Conservation (phyloP, 2,113 vertebrate species). For the Aythya baeri region DNA sequence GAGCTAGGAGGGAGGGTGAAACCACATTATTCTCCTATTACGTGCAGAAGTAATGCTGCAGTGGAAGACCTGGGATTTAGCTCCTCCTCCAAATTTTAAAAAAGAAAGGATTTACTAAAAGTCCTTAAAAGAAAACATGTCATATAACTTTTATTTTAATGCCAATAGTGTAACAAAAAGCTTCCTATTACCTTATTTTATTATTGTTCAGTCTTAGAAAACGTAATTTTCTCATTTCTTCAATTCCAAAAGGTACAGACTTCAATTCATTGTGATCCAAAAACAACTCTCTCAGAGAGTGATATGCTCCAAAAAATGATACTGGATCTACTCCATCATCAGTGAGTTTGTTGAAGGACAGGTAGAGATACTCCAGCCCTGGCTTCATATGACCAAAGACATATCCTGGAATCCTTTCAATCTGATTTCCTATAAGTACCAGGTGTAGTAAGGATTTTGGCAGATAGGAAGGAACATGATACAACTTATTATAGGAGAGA, state of each 20-base stretch:
- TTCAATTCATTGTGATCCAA: constrained; percentile 92
- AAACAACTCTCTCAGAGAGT: constrained; percentile 91
- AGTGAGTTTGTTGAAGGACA: constrained; percentile 92
- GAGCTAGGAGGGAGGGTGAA: background rate
- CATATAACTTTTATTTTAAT: background rate
- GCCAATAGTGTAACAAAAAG: background rate
- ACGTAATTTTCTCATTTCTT: constrained; percentile 89
- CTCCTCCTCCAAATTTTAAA: background rate
- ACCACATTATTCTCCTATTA: background rate
- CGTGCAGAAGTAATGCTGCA: background rate
- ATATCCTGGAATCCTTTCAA: constrained; percentile 94
- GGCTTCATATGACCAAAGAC: constrained; percentile 96
- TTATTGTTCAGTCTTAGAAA: constrained; percentile 94
- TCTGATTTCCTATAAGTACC: constrained; percentile 91
- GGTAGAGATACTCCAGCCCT: constrained; percentile 93
- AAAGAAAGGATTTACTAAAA: background rate
- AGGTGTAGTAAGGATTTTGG: constrained; percentile 93
- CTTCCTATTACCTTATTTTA: constrained; percentile 86
- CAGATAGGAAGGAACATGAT: constrained; percentile 93
- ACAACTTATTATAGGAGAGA: constrained; percentile 91
- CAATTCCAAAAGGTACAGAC: constrained; percentile 85
- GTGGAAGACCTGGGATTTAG: background rate
- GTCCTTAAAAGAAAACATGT: background rate
- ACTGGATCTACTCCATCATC: constrained; percentile 86
- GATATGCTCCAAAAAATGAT: constrained; percentile 89